Evolutionary conservation across 2,888 invertebrate genomes (phyloP), one percentile per base, ranked within the genome.

Genomic region (Habrosyne pyritoides): DNA sequence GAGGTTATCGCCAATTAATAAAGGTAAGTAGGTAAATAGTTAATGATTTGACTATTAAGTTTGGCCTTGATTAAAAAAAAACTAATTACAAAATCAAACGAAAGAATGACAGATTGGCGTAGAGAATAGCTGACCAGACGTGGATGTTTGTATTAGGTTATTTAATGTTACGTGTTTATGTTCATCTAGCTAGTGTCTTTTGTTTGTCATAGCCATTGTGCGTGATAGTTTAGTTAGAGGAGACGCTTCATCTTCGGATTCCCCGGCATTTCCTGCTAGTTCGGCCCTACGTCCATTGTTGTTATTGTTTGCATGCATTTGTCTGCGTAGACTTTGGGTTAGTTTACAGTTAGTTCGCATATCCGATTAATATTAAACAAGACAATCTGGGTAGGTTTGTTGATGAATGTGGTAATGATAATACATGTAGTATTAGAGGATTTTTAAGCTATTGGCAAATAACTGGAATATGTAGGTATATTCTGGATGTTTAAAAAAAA

Each of bases 191-290:
- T 69, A 56, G 49, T 63, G 67, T 72, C 75, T 77, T 81, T 85
- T 88, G 85, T 86, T 81, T 76, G 72, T 73, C 66, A 63, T 72
- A 71, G 73, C 76, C 64, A 86, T 89, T 87, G 86, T 87, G 83
- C 81, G 82, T 79, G 80, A 75, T 77, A 75, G 83, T 78, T 77
- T 73, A 69, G 78, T 71, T 42, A 42, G 42, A 42, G 42, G 71
- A 60, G 66, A 67, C 69, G 70, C 61, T 71, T 76, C 82, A 82
- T 85, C 84, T 85, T 56, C 69, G 79, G 77, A 73, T 83, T 81
- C 76, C 75, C 64, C 71, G 85, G 89, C 77, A 86, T 89, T 91
- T 91, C 90, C 90, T 88, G 87, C 69, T 71, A 55, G 63, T 62
- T 69, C 69, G 67, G 71, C 62, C 67, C 71, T 68, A 67, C 61